Evolutionary conservation across 2,113 vertebrate genomes (phyloP).

Genomic region (Rhabdomys dilectus): DNA sequence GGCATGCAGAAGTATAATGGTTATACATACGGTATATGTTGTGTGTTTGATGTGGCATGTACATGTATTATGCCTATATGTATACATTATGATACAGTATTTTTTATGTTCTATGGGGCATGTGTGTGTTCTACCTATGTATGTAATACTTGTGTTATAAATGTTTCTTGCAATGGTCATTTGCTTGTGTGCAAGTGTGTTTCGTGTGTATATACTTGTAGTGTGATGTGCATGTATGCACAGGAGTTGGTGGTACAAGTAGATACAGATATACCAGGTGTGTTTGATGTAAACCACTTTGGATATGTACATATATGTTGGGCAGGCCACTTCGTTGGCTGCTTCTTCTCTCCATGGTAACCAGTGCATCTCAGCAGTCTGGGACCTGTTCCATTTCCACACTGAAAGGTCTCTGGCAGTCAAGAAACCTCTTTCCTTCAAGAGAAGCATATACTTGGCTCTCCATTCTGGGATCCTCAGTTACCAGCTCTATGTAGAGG

Average conservation of each 20-base stretch:
- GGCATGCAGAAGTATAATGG: background rate
- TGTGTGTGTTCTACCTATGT: background rate
- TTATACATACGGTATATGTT: background rate
- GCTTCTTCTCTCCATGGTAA: background rate
- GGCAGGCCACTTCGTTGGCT: background rate
- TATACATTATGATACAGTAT: background rate
- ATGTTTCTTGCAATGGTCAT: background rate
- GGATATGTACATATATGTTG: background rate
- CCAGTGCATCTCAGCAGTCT: background rate
- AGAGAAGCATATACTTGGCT: rapidly evolving
- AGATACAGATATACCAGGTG: background rate
- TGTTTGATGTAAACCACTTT: background rate
- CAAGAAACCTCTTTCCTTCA: background rate
- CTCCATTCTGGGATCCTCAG: background rate
- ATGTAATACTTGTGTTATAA: background rate
- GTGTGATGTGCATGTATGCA: background rate
- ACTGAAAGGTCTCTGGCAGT: background rate
- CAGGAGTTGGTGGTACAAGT: background rate
- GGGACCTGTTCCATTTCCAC: background rate
- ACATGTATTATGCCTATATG: background rate
- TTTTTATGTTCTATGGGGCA: background rate
- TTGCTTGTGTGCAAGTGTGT: background rate
- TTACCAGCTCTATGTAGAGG: background rate
- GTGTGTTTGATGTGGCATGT: background rate
- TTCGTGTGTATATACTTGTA: background rate